phyloP scores from a whole-genome alignment of 2,888 invertebrate genomes.

The Mythimna impura region DNA sequence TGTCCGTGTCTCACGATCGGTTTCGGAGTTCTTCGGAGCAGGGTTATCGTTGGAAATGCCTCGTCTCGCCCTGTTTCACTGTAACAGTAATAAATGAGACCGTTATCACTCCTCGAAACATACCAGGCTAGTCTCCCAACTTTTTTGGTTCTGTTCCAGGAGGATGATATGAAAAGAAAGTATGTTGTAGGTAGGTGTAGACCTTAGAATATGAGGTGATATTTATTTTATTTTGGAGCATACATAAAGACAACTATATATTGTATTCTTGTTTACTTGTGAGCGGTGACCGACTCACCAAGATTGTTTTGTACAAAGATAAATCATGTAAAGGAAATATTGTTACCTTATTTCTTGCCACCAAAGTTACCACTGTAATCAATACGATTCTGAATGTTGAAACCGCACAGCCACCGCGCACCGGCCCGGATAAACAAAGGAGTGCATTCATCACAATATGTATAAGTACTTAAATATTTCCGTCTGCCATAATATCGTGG shows the following conservation, averaged over 20 bases:
- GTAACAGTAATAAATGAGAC: slow-evolving; percentile 24
- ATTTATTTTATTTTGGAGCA: slow-evolving; percentile 28
- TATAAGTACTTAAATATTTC: slow-evolving; percentile 79
- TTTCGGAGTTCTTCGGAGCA: slow-evolving; percentile 60
- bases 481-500: slow-evolving; percentile 74
- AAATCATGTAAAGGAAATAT: slow-evolving; percentile 17
- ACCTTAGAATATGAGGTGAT: not conserved
- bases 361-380: slow-evolving; percentile 28
- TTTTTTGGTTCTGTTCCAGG: slow-evolving; percentile 56
- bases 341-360: slow-evolving; percentile 16
- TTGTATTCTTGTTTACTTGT: slow-evolving; percentile 22
- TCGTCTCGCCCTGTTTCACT: slow-evolving; percentile 51
- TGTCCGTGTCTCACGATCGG: slow-evolving; percentile 68
- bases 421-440: slow-evolving; percentile 72
- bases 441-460: slow-evolving; percentile 73
- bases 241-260: not conserved
- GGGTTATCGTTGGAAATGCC: slow-evolving; percentile 69
- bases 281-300: slow-evolving; percentile 22
- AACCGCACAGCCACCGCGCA: slow-evolving; percentile 49
- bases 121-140: slow-evolving; percentile 38
- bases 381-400: slow-evolving; percentile 55
- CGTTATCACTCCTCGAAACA: slow-evolving; percentile 48
- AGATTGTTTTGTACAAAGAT: slow-evolving; percentile 17
- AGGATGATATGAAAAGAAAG: slow-evolving; percentile 11
- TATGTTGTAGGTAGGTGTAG: not conserved